Base-by-base conservation (phyloP, 2,797 vertebrate species). In the Pelobates cultripes region DNA sequence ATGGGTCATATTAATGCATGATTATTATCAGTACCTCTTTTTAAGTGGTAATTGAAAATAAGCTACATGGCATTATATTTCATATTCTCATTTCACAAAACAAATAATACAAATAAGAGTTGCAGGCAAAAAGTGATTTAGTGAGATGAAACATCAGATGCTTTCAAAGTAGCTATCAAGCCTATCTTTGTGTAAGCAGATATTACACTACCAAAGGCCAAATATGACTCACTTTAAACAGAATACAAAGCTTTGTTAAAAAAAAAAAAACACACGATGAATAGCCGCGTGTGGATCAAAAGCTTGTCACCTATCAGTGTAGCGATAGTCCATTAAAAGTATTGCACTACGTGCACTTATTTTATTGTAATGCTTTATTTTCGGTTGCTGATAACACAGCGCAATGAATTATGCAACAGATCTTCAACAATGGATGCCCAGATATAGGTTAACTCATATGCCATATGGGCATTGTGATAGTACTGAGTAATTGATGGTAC, bases 151-250 rank as follows among this genome's bases (percentile, higher is more conserved):
- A 75, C 72, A 61, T 75, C 71, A 79, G 66, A 70, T 78, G 63
- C 63, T 78, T 70, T 78, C 43, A 78, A 74, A 84, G 74, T 73
- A 73, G 42, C 74, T 77, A 55, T 63, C 57, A 67, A 64, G 40
- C 81, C 51, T 74, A 43, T 78, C 43, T 47, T 43, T 83, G 72
- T 66, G 72, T 66, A 75, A 84, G 82, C 60, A 79, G 72, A 84
- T 79, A 79, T 71, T 15, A 75, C 28, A 57, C 68, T 67, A 75
- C 17, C 45, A 55, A 28, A 66, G 44, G 5, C 55, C 57, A 79
- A 72, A 55, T 77, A 83, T 79, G 77, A 84, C 55, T 84, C 82
- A 79, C 57, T 10, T 63, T 72, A 72, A 71, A 70, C 77, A 70
- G 47, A 73, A 73, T 45, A 78, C 28, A 77, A 73, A 69, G 81